Conservation (phyloP, 2,113 vertebrate species). For the Grammatotria lemairii region DNA sequence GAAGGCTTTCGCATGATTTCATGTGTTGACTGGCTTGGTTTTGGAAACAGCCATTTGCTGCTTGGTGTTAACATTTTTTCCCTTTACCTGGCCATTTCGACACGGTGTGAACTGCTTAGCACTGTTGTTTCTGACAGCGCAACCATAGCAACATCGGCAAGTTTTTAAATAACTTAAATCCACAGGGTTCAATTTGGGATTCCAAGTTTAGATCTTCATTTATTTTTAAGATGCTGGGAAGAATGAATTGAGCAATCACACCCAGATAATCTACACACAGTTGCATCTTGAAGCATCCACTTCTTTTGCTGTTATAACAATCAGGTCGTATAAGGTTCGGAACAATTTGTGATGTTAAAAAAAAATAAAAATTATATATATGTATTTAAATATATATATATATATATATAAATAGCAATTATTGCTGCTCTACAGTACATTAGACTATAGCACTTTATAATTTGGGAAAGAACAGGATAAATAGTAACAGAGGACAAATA, state of each 20-base stretch:
- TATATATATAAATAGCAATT: not conserved
- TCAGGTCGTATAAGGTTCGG: not conserved
- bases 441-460: not conserved
- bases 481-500: constrained; percentile 19
- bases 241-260: not conserved
- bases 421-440: not conserved
- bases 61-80: not conserved
- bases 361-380: not conserved
- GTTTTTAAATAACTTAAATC: constrained; percentile 2
- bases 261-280: not conserved
- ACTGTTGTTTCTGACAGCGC: not conserved
- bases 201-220: not conserved
- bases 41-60: not conserved
- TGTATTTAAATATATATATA: not conserved
- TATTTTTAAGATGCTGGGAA: not conserved
- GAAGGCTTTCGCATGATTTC: not conserved
- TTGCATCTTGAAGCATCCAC: not conserved
- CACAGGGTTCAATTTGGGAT: not conserved
- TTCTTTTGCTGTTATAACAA: not conserved
- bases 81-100: not conserved
- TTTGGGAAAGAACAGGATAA: not conserved
- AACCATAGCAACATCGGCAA: constrained; percentile 12
- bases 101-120: not conserved
- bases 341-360: not conserved
- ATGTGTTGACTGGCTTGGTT: constrained; percentile 17